These are phyloP conservation scores for Bombus superbus DNA, from an alignment of 1,140 invertebrate species.

Conservation along the genomic window DNA sequence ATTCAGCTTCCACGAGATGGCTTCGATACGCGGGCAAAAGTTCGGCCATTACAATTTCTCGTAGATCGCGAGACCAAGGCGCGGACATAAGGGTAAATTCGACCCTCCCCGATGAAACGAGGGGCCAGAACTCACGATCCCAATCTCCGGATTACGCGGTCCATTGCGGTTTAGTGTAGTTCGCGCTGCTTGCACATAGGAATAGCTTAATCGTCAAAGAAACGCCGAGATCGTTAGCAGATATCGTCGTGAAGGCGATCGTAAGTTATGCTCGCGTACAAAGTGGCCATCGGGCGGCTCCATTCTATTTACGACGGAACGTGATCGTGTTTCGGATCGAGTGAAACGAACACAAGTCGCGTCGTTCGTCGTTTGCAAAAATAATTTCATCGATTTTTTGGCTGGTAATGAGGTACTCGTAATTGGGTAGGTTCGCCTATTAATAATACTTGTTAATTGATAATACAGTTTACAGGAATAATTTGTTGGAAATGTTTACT, in stretches of 20 bases:
- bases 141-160: conserved; percentile 20
- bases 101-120: not conserved
- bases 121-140: not conserved
- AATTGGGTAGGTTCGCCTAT: no score
- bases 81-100: not conserved
- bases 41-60: not conserved
- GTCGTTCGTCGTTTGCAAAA: not conserved
- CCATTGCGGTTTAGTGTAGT: not conserved
- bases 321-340: not conserved
- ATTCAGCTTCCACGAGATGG: not conserved
- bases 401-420: no score
- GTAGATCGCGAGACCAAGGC: not conserved
- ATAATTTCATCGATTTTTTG: not conserved
- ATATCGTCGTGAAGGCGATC: not conserved
- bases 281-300: no score
- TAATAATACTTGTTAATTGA: no score
- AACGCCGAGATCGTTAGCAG: not conserved
- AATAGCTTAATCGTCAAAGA: conserved; percentile 27
- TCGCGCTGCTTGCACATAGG: conserved; percentile 1
- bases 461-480: no score
- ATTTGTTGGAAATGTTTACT: no score
- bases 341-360: not conserved
- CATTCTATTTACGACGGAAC: not conserved
- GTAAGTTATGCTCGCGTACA: not conserved
- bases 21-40: not conserved